Conservation (phyloP, 2,113 vertebrate genomes). For the Steatornis caripensis region DNA sequence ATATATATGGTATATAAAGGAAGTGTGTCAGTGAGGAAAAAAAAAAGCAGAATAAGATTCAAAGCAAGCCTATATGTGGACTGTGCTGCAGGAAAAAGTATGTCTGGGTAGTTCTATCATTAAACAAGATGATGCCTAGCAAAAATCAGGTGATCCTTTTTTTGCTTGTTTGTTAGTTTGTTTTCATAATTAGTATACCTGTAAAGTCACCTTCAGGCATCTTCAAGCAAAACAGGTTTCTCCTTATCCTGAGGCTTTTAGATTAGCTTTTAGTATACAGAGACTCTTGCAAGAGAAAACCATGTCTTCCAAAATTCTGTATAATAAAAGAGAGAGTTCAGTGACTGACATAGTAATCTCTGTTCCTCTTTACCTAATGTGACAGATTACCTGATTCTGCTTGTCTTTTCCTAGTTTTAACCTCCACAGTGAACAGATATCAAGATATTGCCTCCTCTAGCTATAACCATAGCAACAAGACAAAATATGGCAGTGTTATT, state of each 20-base stretch:
- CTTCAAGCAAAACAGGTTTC: background rate
- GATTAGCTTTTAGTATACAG: background rate
- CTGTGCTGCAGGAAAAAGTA: background rate
- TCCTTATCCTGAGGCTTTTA: background rate
- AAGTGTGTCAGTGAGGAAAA: background rate
- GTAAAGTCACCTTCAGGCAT: background rate
- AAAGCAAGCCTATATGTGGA: background rate
- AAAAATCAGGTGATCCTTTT: background rate
- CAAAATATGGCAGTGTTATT: background rate
- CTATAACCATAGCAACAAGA: background rate
- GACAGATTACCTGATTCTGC: background rate
- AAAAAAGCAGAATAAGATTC: background rate
- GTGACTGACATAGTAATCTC: background rate
- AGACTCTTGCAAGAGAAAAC: background rate
- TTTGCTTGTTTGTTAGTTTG: background rate
- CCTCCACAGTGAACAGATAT: background rate
- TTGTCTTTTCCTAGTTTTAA: background rate
- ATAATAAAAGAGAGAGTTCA: background rate
- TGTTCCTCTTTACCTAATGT: background rate
- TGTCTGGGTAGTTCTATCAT: background rate
- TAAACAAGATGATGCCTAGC: background rate
- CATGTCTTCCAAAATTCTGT: background rate
- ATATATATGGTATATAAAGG: background rate
- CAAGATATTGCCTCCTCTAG: background rate
- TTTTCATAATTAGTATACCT: background rate